phyloP scores from a whole-genome alignment of 2,888 invertebrate genomes.

The Pseudanteris insignis region DNA sequence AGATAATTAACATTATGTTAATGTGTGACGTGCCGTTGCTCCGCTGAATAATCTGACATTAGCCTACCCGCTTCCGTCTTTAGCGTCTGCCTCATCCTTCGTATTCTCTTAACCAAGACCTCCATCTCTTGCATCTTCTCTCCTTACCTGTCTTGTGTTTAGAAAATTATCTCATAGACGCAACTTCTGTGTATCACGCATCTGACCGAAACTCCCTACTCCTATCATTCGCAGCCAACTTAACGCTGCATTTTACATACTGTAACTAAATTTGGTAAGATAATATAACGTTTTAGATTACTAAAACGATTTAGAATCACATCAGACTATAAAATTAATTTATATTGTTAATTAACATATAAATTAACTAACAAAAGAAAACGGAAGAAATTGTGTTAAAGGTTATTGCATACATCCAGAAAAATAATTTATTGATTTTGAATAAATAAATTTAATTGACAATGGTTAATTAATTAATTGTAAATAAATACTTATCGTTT shows the following conservation, averaged over 20 bases:
- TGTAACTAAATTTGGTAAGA: slow-evolving; percentile 14
- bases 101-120: slow-evolving; percentile 49
- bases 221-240: slow-evolving; percentile 5
- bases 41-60: slow-evolving; percentile 54
- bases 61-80: slow-evolving; percentile 50
- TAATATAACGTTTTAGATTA: too few species aligned
- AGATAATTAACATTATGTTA: slow-evolving; percentile 67
- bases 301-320: too few species aligned
- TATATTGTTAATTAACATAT: too few species aligned
- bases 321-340: too few species aligned
- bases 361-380: too few species aligned
- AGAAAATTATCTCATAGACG: slow-evolving; percentile 56
- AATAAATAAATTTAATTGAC: too few species aligned
- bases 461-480: too few species aligned
- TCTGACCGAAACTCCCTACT: slow-evolving; percentile 30
- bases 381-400: too few species aligned
- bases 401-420: too few species aligned
- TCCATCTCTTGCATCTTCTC: slow-evolving; percentile 47
- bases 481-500: too few species aligned
- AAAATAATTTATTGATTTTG: too few species aligned
- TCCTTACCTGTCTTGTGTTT: slow-evolving; percentile 56
- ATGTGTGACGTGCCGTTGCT: slow-evolving; percentile 60
- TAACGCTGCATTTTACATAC: slow-evolving; percentile 17
- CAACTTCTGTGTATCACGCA: slow-evolving; percentile 46
- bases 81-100: slow-evolving; percentile 37